Conservation (phyloP, 2,888 invertebrate genomes). For the Sisyra terminalis region DNA sequence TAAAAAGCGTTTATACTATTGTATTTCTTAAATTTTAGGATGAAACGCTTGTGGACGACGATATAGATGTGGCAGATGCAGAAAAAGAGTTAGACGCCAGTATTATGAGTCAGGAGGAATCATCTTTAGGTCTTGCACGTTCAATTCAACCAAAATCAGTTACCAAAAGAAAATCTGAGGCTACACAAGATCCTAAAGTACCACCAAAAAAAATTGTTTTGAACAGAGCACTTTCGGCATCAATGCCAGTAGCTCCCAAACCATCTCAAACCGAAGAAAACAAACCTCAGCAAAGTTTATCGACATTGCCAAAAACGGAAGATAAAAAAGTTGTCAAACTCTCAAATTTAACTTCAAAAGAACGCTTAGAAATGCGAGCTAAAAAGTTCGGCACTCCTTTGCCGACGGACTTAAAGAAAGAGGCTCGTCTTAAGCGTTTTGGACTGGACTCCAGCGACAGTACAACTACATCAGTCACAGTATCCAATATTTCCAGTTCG, state of each 20-base stretch:
- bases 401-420: slow-evolving; percentile 42
- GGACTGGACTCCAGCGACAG: slow-evolving; percentile 18
- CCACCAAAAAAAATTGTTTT: slow-evolving; percentile 44
- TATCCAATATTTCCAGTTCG: background rate
- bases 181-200: slow-evolving; percentile 17
- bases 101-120: slow-evolving; percentile 8
- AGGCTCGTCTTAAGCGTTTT: slow-evolving; percentile 52
- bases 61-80: slow-evolving; percentile 26
- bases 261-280: slow-evolving; percentile 12
- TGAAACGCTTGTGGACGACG: slow-evolving; percentile 6
- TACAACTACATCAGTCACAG: background rate
- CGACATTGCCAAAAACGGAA: slow-evolving; percentile 14
- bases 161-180: slow-evolving; percentile 9
- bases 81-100: slow-evolving; percentile 10
- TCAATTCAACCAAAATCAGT: background rate
- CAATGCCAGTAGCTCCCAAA: background rate
- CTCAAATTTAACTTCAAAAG: slow-evolving; percentile 36
- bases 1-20: background rate
- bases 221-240: slow-evolving; percentile 29
- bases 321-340: slow-evolving; percentile 39
- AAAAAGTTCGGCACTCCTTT: slow-evolving; percentile 61
- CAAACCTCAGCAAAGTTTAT: slow-evolving; percentile 22
- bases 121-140: slow-evolving; percentile 5
- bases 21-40: too few relatives aligned
- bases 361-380: slow-evolving; percentile 59